Evolutionary conservation across 2,797 vertebrate species (phyloP).

Genomic region (Lagodon rhomboides): DNA sequence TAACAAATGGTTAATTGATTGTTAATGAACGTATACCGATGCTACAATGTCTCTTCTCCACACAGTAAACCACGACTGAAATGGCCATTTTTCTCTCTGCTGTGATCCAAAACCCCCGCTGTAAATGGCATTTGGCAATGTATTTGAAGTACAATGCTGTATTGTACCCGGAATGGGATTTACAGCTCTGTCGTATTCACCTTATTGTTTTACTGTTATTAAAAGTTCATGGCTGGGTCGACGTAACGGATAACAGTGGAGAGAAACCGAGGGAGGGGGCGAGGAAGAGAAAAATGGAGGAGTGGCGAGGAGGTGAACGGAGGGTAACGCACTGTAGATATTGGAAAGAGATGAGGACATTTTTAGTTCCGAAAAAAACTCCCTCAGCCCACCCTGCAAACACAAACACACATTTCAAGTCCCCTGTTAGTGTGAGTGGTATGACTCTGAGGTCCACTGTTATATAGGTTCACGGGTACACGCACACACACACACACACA

Average conservation of each 20-base stretch:
- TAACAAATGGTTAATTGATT: background rate
- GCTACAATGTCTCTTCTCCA: background rate
- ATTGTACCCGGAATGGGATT: constrained; percentile 12
- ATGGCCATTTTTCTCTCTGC: background rate
- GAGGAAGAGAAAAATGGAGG: background rate
- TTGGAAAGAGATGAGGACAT: constrained; percentile 29
- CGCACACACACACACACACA: constrained; percentile 1
- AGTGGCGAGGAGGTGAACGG: background rate
- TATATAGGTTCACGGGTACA: background rate
- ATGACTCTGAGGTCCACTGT: too few species aligned
- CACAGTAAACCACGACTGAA: constrained; percentile 1
- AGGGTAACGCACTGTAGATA: constrained; percentile 21
- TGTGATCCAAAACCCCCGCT: background rate
- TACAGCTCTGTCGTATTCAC: constrained; percentile 16
- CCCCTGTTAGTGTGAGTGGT: too few species aligned
- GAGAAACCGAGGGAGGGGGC: background rate
- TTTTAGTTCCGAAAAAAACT: background rate
- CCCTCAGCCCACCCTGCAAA: background rate
- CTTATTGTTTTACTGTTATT: constrained; percentile 43
- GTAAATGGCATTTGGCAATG: constrained; percentile 28
- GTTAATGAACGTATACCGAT: too few species aligned
- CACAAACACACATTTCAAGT: background rate
- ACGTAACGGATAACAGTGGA: constrained; percentile 22
- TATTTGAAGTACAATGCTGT: constrained; percentile 3
- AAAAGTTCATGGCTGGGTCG: constrained; percentile 38